Base-by-base conservation (phyloP, 2,797 vertebrate genomes). In the Ctenochaetus hawaiiensis region DNA sequence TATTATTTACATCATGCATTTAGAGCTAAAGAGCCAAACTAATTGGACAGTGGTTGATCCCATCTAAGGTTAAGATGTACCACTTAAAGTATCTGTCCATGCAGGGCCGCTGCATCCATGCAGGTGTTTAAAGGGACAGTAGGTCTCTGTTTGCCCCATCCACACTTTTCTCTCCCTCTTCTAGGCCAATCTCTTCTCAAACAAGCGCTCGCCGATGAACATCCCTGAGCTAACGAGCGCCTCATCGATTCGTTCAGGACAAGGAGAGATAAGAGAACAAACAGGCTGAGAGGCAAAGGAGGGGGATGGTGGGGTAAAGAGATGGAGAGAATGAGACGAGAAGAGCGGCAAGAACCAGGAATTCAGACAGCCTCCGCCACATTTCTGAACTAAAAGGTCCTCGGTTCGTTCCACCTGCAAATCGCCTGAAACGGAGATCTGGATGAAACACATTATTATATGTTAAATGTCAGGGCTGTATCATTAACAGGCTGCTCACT, bases 231-330 rank as follows among this genome's bases (percentile, higher is more conserved):
- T 92, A 88, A 92, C 78, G 70, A 90, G 85, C 63, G 64, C 41
- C 87, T 91, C 92, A 92, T 92, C 64, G 90, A 93, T 93, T 89
- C 4, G 82, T 87, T 86, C 80, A 73, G 91, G 87, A 92, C 88
- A 86, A 72, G 82, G 64, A 66, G 75, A 89, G 91, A 92, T 90
- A 92, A 89, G 83, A 82, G 86, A 86, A 89, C 77, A 89, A 91
- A 90, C 78, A 82, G 85, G 75, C 45, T 80, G 81, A 81, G 85
- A 81, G 86, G 72, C 52, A 63, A 63, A 26, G 69, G 67, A 39
- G 57, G 75, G 72, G 68, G 77, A 20, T 48, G 60, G 67, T 47
- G 56, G 57, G 7, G 43, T 10, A 52, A 11, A 43, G 63, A 39
- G 14, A 62, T 6, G 2, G 17, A 41, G 59, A 53, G 56, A 78